Evolutionary conservation across 2,797 vertebrate genomes (phyloP).

Genomic region (Botia kubotai): DNA sequence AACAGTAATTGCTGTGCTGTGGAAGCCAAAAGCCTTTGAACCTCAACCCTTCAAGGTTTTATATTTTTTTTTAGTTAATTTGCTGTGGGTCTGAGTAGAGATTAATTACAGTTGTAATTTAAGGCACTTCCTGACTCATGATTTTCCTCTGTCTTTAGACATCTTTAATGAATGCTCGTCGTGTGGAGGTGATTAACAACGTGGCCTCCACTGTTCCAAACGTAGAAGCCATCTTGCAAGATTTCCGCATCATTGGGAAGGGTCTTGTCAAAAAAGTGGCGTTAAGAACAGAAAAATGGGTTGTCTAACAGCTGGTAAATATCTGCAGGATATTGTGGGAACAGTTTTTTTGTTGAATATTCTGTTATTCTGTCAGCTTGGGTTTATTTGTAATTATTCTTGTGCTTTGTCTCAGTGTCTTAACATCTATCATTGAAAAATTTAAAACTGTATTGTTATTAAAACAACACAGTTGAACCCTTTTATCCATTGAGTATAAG

Average conservation of each 20-base stretch:
- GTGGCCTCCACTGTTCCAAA: slow-evolving; percentile 84
- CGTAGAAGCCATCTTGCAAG: slow-evolving; percentile 90
- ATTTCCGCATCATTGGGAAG: slow-evolving; percentile 87
- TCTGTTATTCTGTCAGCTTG: neutral
- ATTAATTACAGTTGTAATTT: neutral
- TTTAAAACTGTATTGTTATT: neutral
- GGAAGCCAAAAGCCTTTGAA: slow-evolving; percentile 92
- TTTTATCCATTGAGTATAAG: neutral
- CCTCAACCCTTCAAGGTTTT: slow-evolving; percentile 89
- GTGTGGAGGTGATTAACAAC: slow-evolving; percentile 72
- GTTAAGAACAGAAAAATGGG: slow-evolving; percentile 88
- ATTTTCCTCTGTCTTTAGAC: slow-evolving; percentile 73
- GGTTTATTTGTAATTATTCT: slow-evolving; percentile 14
- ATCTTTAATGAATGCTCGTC: slow-evolving; percentile 82
- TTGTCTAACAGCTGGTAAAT: slow-evolving; percentile 73
- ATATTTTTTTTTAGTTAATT: neutral
- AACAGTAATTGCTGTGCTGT: slow-evolving; percentile 89
- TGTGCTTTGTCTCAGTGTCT: slow-evolving; percentile 18
- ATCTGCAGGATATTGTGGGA: neutral
- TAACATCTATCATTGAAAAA: slow-evolving; percentile 14
- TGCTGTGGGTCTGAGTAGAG: neutral
- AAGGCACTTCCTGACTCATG: neutral
- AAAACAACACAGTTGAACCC: neutral
- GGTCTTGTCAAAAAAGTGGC: slow-evolving; percentile 88
- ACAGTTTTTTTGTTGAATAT: neutral